These are phyloP conservation scores for Synanthedon tipuliformis DNA, from an alignment of 2,888 invertebrate species.

Conservation along the genomic window DNA sequence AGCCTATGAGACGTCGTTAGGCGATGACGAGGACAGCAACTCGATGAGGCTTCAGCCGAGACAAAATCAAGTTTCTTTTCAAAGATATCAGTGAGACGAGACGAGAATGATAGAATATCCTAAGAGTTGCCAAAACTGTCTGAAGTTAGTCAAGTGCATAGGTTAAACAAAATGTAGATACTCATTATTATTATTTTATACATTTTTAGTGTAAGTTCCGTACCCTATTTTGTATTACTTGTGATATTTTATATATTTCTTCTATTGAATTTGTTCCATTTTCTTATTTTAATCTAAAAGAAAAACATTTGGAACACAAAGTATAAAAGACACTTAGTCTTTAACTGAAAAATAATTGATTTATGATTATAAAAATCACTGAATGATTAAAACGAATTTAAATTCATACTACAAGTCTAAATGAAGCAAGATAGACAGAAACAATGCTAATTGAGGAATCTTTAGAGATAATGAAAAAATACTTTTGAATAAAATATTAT, in stretches of 20 bases:
- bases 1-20: constrained; percentile 77
- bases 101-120: constrained; percentile 6
- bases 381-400: too few species aligned
- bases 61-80: constrained; percentile 73
- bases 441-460: too few species aligned
- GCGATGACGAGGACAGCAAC: constrained; percentile 77
- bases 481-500: too few species aligned
- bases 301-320: too few species aligned
- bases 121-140: constrained; percentile 36
- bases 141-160: constrained; percentile 5
- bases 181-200: constrained; percentile 20
- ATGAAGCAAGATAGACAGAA: too few species aligned
- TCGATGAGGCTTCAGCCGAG: constrained; percentile 80
- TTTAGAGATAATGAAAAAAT: too few species aligned
- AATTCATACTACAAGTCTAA: too few species aligned
- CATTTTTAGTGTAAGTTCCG: constrained; percentile 7
- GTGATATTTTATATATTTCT: constrained; percentile 44
- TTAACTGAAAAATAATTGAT: too few species aligned
- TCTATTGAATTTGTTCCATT: too few species aligned
- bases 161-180: constrained; percentile 27
- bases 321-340: too few species aligned
- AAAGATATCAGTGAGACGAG: constrained; percentile 12
- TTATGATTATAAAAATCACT: too few species aligned
- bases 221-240: constrained; percentile 26
- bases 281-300: too few species aligned